These are phyloP conservation scores for Aspidoscelis tigris DNA, from an alignment of 2,113 vertebrate genomes.

Conservation along the genomic window DNA sequence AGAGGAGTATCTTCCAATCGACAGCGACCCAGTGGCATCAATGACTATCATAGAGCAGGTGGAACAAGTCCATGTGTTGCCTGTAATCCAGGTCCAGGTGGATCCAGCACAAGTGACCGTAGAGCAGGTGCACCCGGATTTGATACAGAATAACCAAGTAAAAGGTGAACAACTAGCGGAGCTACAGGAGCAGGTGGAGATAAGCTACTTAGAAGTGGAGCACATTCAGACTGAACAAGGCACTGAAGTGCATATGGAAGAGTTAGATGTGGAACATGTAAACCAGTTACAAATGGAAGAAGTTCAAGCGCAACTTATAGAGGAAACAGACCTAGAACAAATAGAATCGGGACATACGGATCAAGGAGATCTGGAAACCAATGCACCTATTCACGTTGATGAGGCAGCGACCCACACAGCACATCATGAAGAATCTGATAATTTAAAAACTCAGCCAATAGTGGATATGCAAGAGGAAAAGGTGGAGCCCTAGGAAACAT, in stretches of 20 bases:
- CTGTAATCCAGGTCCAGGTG: constrained; percentile 88
- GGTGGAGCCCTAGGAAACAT: constrained; percentile 54
- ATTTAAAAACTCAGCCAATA: constrained; percentile 60
- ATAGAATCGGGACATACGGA: constrained; percentile 68
- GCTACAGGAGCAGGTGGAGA: constrained; percentile 82
- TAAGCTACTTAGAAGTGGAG: constrained; percentile 83
- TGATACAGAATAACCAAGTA: constrained; percentile 81
- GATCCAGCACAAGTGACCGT: constrained; percentile 83
- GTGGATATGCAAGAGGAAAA: constrained; percentile 56
- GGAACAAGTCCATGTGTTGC: constrained; percentile 89
- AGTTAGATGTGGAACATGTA: constrained; percentile 79
- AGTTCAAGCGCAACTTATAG: constrained; percentile 79
- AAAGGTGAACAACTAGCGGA: constrained; percentile 76
- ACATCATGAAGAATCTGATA: constrained; percentile 58
- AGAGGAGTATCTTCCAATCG: constrained; percentile 82
- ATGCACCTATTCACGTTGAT: constrained; percentile 47
- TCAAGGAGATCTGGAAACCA: constrained; percentile 67
- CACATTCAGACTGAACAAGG: constrained; percentile 85
- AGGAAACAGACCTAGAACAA: constrained; percentile 73
- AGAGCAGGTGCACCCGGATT: constrained; percentile 85
- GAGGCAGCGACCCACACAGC: constrained; percentile 45
- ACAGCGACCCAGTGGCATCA: constrained; percentile 77
- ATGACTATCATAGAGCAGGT: constrained; percentile 87
- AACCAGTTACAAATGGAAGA: constrained; percentile 83
- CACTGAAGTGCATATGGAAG: constrained; percentile 82